Conservation (phyloP, 2,797 vertebrate species). For the Menidia menidia region DNA sequence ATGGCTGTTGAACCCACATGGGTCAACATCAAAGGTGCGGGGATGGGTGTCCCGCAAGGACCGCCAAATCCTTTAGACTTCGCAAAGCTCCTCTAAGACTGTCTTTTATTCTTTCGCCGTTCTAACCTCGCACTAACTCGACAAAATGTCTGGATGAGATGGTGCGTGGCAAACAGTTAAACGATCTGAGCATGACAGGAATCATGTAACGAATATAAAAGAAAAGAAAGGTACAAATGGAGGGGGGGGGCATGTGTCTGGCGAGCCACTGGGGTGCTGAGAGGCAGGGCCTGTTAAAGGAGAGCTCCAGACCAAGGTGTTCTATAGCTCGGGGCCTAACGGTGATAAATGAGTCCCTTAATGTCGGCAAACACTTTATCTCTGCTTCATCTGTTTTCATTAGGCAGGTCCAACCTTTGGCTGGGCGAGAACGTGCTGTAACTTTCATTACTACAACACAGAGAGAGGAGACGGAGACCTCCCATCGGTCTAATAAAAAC, state of each 20-base stretch:
- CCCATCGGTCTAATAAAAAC: conserved; percentile 79
- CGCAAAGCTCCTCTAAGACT: conserved; percentile 34
- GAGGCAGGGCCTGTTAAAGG: conserved; percentile 75
- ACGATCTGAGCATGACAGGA: background rate
- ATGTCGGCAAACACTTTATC: conserved; percentile 89
- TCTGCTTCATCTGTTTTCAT: conserved; percentile 91
- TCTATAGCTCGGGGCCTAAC: conserved; percentile 84
- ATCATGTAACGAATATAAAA: conserved; percentile 7
- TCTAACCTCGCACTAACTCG: background rate
- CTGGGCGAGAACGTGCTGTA: conserved; percentile 82
- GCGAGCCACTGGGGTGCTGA: conserved; percentile 62
- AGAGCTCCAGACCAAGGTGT: conserved; percentile 83
- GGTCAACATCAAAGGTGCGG: conserved; percentile 48
- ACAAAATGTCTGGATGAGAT: conserved; percentile 2
- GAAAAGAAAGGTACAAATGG: conserved; percentile 33
- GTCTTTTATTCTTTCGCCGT: background rate
- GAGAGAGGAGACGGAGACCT: conserved; percentile 64
- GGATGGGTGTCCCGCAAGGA: conserved; percentile 46
- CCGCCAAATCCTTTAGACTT: conserved; percentile 42
- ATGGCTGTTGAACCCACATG: conserved; percentile 57
- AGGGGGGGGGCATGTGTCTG: conserved; percentile 48
- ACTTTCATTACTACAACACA: conserved; percentile 79
- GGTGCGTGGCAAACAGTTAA: background rate
- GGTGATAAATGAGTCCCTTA: conserved; percentile 88
- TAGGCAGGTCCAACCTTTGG: conserved; percentile 86